Percentiles rank a stretch among this genome's conserved stretches.
Evolutionary conservation across 1,140 invertebrate genomes (phyloP).

Genomic region (Ostrea edulis): DNA sequence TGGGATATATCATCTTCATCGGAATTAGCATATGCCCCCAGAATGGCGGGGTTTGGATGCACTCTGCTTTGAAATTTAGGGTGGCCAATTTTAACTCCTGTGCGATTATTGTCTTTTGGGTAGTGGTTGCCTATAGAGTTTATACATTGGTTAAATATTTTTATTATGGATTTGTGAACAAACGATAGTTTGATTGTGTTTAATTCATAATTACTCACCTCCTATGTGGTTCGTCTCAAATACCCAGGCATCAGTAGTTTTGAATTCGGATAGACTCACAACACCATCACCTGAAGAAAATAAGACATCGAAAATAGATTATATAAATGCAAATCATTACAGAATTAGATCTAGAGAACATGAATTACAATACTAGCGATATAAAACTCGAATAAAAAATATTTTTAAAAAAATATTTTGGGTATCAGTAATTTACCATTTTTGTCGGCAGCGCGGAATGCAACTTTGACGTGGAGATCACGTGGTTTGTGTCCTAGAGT

Average conservation of each 20-base stretch:
- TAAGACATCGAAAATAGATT: neutral
- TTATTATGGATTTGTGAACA: neutral
- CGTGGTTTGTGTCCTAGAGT: constrained; percentile 52
- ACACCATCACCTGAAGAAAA: constrained; percentile 8
- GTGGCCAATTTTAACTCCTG: neutral
- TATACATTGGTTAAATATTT: neutral
- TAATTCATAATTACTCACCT: neutral
- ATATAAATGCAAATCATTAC: neutral
- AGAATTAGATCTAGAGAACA: too few relatives aligned
- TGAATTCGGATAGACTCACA: neutral
- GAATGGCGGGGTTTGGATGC: neutral
- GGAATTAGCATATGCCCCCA: neutral
- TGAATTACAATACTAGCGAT: neutral
- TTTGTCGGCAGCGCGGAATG: constrained; percentile 54
- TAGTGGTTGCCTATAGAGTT: neutral
- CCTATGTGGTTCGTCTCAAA: neutral
- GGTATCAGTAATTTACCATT: constrained; percentile 32
- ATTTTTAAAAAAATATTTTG: neutral
- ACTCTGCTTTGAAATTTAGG: neutral
- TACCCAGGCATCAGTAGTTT: constrained; percentile 29
- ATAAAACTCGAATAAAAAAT: neutral
- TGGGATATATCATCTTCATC: constrained; percentile 6
- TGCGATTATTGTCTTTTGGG: neutral
- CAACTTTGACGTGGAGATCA: constrained; percentile 46
- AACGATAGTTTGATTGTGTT: neutral